Conservation (phyloP, 2,113 vertebrate species). For the Ptilorrhoa leucosticta region DNA sequence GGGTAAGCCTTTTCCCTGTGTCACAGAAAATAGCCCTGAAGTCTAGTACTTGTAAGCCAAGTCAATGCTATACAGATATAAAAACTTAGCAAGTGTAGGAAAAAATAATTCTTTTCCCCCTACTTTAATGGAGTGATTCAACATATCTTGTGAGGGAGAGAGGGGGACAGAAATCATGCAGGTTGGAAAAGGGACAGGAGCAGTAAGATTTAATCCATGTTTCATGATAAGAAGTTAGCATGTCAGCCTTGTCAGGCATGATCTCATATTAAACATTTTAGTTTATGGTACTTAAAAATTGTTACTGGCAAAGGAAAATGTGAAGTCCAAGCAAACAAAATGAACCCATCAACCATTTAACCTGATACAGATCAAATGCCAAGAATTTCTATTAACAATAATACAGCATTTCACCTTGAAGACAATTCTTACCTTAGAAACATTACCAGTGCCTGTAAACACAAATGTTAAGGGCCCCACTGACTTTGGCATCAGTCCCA, state of each 20-base stretch:
- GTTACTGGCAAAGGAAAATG: background rate
- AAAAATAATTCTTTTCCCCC: background rate
- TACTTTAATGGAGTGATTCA: background rate
- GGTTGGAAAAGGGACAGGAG: background rate
- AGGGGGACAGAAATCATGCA: background rate
- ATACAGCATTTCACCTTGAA: background rate
- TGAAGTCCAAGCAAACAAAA: background rate
- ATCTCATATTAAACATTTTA: background rate
- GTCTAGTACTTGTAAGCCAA: background rate
- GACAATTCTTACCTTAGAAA: conserved; percentile 85
- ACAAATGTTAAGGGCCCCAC: conserved; percentile 95
- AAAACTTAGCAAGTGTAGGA: background rate
- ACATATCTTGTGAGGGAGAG: background rate
- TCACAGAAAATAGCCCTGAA: background rate
- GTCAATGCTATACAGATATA: background rate
- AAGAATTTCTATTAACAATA: background rate
- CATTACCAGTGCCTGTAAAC: conserved; percentile 96
- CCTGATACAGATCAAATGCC: background rate
- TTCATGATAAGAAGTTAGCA: background rate
- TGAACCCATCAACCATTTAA: background rate
- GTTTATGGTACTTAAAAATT: background rate
- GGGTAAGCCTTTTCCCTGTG: background rate
- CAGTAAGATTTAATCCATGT: background rate
- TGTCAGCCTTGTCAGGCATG: background rate
- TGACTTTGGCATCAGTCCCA: conserved; percentile 96